Base-by-base conservation (phyloP, 2,113 vertebrate species). In the Pao palembangensis region DNA sequence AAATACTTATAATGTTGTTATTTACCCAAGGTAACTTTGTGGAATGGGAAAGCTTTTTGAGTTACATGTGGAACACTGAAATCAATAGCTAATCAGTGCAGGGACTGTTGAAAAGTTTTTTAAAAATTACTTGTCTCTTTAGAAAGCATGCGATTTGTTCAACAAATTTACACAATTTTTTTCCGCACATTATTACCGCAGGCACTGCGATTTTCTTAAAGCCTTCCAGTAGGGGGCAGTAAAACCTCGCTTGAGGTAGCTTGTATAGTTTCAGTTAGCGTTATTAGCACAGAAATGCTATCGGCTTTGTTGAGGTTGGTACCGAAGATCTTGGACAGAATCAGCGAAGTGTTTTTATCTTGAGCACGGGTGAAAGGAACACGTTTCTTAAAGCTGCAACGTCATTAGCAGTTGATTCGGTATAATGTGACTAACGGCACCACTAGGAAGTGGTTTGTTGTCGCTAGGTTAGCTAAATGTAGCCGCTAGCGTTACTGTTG, bases 401-500 rank as follows among this genome's bases (percentile, higher is more conserved):
- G 21, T 4, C 20, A 38, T 10, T 43, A 50, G 46, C 53, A 17
- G 8, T 5, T 51, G 20, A 5, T 7, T 60, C 3, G 2, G 8
- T 58, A 51, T 43, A 3, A 19, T 52, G 11, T 28, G 25, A 28
- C 25, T 28, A 28, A 28, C 25, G 19, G 28, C 38, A 47, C 47
- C 41, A 46, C 41, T 53, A 54, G 48, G 52, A 44, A 53, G 28
- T 53, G 1, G 16, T 51, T 59, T 15, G 34, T 21, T 19, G 34
- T 19, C 6, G 61, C 28, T 58, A 55, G 41, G 17, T 56, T 64
- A 63, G 79, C 78, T 57, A 67, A 44, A 62, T 23, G 51, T 64
- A 41, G 55, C 66, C 3, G 6, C 16, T 16, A 3, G 25, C 6
- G 70, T 43, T 75, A 64, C 42, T 17, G 69, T 64, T 48, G 8